Conservation (phyloP, 2,113 vertebrate genomes). For the Aptenodytes patagonicus region DNA sequence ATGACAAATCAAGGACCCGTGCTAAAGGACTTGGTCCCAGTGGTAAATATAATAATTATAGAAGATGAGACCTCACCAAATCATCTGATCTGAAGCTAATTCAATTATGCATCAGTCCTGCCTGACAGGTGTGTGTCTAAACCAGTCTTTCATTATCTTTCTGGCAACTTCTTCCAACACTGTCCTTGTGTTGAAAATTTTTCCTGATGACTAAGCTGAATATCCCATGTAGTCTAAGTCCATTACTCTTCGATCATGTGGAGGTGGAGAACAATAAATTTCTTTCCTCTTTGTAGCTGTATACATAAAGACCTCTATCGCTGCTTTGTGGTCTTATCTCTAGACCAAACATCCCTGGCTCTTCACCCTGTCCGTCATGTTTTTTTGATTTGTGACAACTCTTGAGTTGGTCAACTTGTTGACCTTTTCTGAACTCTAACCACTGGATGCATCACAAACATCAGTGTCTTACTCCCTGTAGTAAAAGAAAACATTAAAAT, state of each 20-base stretch:
- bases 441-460: neutral
- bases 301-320: neutral
- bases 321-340: neutral
- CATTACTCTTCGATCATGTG: neutral
- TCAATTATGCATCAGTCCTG: neutral
- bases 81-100: neutral
- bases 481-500: neutral
- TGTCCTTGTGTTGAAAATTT: neutral
- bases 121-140: neutral
- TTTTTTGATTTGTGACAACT: neutral
- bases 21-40: neutral
- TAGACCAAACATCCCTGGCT: neutral
- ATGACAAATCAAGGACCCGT: neutral
- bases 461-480: neutral
- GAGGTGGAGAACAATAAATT: neutral
- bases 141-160: constrained; percentile 2
- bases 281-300: neutral
- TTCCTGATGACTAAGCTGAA: neutral
- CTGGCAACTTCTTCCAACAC: neutral
- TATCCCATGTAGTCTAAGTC: neutral
- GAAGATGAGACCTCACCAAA: neutral
- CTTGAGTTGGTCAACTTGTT: neutral
- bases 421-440: neutral
- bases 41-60: neutral
- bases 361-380: neutral